Evolutionary conservation across 2,113 vertebrate species (phyloP).

Genomic region (Pseudonaja textilis): DNA sequence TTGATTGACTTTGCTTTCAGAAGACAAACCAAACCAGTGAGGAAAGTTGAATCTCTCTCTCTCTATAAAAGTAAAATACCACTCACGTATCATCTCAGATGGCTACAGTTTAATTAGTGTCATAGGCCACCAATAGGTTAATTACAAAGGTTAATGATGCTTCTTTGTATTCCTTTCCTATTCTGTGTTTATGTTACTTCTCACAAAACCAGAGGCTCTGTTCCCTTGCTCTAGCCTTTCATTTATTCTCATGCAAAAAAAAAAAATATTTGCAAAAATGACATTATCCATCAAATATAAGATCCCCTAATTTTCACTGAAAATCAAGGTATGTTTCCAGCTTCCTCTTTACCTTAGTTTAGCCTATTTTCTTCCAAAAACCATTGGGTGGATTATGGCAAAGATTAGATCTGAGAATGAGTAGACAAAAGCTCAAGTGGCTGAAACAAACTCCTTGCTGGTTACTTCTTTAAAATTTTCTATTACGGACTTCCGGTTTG

Average conservation of each 20-base stretch:
- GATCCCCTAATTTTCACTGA: background rate
- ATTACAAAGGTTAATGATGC: conserved; percentile 21
- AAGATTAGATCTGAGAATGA: background rate
- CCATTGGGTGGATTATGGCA: background rate
- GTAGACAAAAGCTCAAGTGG: background rate
- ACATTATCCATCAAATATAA: background rate
- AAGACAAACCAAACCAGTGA: too few relatives aligned
- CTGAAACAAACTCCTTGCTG: background rate
- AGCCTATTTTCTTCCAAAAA: background rate
- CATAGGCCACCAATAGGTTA: background rate
- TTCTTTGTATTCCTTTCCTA: background rate
- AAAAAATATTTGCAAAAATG: background rate
- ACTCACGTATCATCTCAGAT: background rate
- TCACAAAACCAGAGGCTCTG: background rate
- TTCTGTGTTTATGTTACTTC: background rate
- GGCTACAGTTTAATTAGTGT: conserved; percentile 1
- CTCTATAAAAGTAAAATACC: too few relatives aligned
- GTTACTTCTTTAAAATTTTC: background rate
- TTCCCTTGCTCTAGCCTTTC: background rate
- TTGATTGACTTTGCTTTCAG: too few relatives aligned
- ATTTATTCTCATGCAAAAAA: background rate
- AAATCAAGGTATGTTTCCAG: background rate
- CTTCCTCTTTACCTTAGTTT: background rate
- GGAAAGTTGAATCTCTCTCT: too few relatives aligned
- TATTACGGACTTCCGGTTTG: too few relatives aligned